phyloP scores from a whole-genome alignment of 2,113 vertebrate genomes.

The Strix aluco region DNA sequence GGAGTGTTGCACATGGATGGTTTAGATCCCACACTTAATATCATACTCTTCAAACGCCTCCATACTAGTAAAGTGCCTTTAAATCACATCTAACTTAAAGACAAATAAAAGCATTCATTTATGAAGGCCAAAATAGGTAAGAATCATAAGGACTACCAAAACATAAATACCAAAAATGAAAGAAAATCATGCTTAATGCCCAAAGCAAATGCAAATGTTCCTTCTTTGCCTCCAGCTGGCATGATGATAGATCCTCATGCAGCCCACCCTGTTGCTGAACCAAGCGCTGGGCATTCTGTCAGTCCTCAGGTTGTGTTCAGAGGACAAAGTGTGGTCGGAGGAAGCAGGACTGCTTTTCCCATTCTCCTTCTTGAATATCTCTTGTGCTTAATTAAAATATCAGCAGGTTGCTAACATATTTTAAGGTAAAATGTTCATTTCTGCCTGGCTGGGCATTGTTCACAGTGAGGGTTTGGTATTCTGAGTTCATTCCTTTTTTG shows the following conservation, averaged over 20 bases:
- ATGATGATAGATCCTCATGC: neutral
- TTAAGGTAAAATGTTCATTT: neutral
- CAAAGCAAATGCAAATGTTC: neutral
- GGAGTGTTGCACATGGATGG: neutral
- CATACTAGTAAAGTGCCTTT: neutral
- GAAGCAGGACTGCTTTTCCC: neutral
- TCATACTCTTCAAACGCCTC: neutral
- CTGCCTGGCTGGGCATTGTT: neutral
- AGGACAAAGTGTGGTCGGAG: neutral
- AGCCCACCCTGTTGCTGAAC: too few relatives aligned
- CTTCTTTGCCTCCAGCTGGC: neutral
- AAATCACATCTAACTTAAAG: neutral
- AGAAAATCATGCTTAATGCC: neutral
- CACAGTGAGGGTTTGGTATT: neutral
- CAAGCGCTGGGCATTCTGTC: neutral
- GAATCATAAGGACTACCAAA: neutral
- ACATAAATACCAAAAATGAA: neutral
- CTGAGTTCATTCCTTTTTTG: neutral
- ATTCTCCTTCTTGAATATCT: neutral
- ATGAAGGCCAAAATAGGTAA: neutral
- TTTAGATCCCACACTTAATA: neutral
- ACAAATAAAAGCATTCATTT: neutral
- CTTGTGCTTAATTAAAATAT: neutral
- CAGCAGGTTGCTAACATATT: neutral
- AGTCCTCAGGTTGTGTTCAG: neutral